Base-by-base conservation (phyloP, 2,113 vertebrate genomes). In the Dipodomys stephensi region DNA sequence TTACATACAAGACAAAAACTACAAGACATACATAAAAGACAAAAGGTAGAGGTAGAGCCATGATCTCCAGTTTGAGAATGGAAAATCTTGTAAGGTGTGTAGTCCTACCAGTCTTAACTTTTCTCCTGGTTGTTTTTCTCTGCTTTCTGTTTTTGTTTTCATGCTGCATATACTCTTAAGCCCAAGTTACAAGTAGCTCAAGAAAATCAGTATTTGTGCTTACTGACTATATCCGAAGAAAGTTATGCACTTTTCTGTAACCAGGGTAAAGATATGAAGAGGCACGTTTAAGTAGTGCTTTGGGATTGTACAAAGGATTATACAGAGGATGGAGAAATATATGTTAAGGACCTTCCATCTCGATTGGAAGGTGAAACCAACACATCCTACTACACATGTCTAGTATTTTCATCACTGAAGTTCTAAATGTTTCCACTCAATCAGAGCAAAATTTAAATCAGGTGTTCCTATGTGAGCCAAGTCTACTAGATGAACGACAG, bases 341-440 rank as follows among this genome's bases (percentile, higher is more conserved):
- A 57, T 57, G 53, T 57, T 57, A 57, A 57, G 28, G 57, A 64
- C 44, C n/a, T n/a, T n/a, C 9, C 15, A 44, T 28, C 39, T 87
- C 27, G n/a, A 78, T 28, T 67, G 77, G 30, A 74, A 82, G 39
- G 60, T 49, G 72, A 88, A 30, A 72, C 72, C 32, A 84, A 77
- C 6, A 91, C 25, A 57, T 77, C 25, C 73, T 67, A 81, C 73
- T 81, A 78, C 88, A 85, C n/a, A 57, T 19, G 22, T 78, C 32
- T 80, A 72, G 20, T 57, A 95, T 60, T 93, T 89, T 93, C 69
- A 93, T 69, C 65, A 93, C 64, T 60, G 65, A 93, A 91, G 76
- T 60, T 57, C 15, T 57, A 57, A 57, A 57, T 57, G 53, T 57
- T 44, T 88, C 80, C 69, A 84, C 20, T 85, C 44, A 67, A 49